Conservation (phyloP, 2,113 vertebrate genomes). For the Thamnaconus septentrionalis region DNA sequence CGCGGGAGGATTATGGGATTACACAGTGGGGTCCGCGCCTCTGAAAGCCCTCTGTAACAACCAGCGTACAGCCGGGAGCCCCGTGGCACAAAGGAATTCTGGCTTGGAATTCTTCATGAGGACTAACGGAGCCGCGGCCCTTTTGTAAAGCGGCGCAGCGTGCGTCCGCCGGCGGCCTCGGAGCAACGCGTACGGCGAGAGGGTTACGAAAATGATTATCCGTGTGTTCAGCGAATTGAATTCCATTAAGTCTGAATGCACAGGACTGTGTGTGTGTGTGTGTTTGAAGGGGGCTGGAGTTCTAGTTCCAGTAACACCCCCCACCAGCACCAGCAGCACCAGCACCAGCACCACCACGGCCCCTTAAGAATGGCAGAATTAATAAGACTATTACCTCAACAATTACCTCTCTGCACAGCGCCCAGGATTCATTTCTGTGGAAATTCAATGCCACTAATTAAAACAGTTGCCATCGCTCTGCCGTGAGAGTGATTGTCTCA, state of each 20-base stretch:
- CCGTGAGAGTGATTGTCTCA: constrained; percentile 69
- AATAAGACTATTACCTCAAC: constrained; percentile 94
- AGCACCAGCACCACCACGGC: constrained; percentile 56
- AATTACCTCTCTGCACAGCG: constrained; percentile 87
- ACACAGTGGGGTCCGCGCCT: constrained; percentile 90
- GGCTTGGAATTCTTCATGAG: constrained; percentile 81
- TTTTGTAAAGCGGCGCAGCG: constrained; percentile 85
- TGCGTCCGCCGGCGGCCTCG: constrained; percentile 72
- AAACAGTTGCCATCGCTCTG: constrained; percentile 68
- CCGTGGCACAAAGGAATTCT: constrained; percentile 86
- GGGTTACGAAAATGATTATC: constrained; percentile 85
- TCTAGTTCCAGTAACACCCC: no score
- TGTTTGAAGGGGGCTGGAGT: constrained; percentile 23
- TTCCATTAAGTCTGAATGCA: constrained; percentile 83
- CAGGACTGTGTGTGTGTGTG: constrained; percentile 71
- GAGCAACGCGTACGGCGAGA: constrained; percentile 58
- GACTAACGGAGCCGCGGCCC: constrained; percentile 85
- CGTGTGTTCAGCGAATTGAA: constrained; percentile 85
- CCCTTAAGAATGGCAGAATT: constrained; percentile 89
- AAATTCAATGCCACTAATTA: constrained; percentile 78
- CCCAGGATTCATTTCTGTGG: constrained; percentile 70
- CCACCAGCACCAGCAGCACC: no score
- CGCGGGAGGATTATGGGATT: constrained; percentile 98
- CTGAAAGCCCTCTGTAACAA: constrained; percentile 90
- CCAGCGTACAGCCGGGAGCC: constrained; percentile 81